phyloP scores from a whole-genome alignment of 2,888 invertebrate species.

The Hybos culiciformis region DNA sequence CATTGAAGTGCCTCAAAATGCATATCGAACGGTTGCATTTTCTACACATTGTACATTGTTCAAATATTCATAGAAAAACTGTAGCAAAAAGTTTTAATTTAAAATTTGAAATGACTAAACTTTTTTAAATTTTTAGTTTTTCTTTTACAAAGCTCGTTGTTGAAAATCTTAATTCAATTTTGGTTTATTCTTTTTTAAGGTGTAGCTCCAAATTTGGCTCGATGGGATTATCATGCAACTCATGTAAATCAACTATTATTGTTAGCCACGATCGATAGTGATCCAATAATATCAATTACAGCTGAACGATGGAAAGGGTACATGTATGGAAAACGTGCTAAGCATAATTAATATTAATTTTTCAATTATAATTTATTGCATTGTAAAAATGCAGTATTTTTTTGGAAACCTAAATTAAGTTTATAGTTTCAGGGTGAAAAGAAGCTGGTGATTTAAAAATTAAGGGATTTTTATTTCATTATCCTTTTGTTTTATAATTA shows the following conservation, averaged over 20 bases:
- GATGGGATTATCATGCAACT: conserved; percentile 98
- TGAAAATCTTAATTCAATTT: neutral
- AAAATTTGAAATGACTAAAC: neutral
- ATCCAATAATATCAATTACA: conserved; percentile 65
- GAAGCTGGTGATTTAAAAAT: neutral
- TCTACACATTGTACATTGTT: too few relatives aligned
- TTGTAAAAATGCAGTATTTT: too few relatives aligned
- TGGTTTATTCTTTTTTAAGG: conserved; percentile 15
- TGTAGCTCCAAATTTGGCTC: conserved; percentile 82
- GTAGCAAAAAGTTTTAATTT: too few relatives aligned
- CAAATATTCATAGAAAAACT: too few relatives aligned
- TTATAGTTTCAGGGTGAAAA: too few relatives aligned
- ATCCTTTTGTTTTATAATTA: neutral
- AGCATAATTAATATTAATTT: conserved; percentile 65
- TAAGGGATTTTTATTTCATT: too few relatives aligned
- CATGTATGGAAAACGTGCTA: conserved; percentile 86
- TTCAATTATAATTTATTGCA: too few relatives aligned
- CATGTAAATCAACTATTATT: conserved; percentile 92
- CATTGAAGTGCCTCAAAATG: too few relatives aligned
- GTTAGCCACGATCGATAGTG: conserved; percentile 70
- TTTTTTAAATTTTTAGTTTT: neutral
- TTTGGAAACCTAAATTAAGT: too few relatives aligned
- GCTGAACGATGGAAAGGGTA: conserved; percentile 90
- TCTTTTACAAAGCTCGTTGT: neutral
- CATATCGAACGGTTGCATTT: too few relatives aligned